A percentile compares a stretch with the other conserved stretches of the same genome.
These are phyloP conservation scores for Eurytoma californica DNA, from an alignment of 2,888 invertebrate genomes.

Conservation along the genomic window DNA sequence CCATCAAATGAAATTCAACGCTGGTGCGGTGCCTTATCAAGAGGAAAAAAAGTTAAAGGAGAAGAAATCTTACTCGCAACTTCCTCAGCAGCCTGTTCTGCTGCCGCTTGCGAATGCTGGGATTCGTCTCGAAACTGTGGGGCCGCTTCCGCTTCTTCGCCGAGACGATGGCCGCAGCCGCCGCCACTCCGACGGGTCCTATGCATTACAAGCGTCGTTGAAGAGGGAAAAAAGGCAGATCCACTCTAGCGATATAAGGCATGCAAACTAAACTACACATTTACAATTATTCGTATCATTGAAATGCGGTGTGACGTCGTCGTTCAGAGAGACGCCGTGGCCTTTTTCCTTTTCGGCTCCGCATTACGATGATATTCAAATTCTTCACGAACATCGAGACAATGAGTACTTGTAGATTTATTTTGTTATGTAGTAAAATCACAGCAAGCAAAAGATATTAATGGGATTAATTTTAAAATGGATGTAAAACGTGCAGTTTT, in stretches of 20 bases:
- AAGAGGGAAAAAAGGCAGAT: slow-evolving; percentile 29
- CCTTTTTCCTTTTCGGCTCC: neutral
- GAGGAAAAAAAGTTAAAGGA: neutral
- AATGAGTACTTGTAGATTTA: too few relatives aligned
- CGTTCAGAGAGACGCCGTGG: too few relatives aligned
- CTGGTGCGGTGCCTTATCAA: too few relatives aligned
- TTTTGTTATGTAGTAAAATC: neutral
- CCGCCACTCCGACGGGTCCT: slow-evolving; percentile 97
- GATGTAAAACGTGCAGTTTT: slow-evolving; percentile 28
- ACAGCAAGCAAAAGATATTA: slow-evolving; percentile 31
- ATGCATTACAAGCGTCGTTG: slow-evolving; percentile 53
- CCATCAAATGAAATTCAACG: too few relatives aligned
- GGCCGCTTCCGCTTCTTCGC: slow-evolving; percentile 96
- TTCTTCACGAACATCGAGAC: slow-evolving; percentile 22
- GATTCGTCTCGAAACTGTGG: slow-evolving; percentile 97
- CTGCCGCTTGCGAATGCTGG: slow-evolving; percentile 95
- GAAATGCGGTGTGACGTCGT: slow-evolving; percentile 4
- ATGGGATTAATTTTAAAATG: slow-evolving; percentile 24
- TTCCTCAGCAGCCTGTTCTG: slow-evolving; percentile 94
- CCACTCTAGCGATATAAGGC: slow-evolving; percentile 19
- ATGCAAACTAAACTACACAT: slow-evolving; percentile 53
- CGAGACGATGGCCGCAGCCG: slow-evolving; percentile 96
- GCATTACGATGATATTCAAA: slow-evolving; percentile 7
- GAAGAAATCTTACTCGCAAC: slow-evolving; percentile 80
- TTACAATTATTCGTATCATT: slow-evolving; percentile 19